Percentiles rank a stretch among this genome's conserved stretches.
These are phyloP conservation scores for Saccostrea cuccullata DNA, from an alignment of 1,140 invertebrate species.

Conservation along the genomic window DNA sequence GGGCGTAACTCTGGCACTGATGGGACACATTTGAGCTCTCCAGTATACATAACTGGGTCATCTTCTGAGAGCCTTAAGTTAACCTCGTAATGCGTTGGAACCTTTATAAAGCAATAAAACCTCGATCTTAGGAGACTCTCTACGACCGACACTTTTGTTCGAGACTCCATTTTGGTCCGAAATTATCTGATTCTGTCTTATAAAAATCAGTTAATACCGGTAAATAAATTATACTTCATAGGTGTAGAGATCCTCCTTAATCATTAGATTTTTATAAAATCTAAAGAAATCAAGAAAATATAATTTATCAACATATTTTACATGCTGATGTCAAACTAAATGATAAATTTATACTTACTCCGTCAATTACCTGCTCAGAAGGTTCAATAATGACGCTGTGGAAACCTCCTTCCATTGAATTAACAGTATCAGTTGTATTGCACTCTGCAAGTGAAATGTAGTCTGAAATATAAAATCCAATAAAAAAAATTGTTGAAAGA, in stretches of 20 bases:
- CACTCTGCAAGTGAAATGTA: background rate
- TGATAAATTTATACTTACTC: background rate
- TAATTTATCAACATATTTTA: too few relatives aligned
- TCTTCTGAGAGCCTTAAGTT: background rate
- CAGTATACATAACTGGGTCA: background rate
- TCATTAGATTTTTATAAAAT: too few relatives aligned
- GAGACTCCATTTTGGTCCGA: too few relatives aligned
- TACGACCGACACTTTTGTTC: too few relatives aligned
- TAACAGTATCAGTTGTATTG: background rate
- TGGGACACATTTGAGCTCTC: background rate
- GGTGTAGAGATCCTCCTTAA: too few relatives aligned
- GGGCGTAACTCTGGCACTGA: background rate
- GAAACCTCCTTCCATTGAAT: background rate
- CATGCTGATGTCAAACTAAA: background rate
- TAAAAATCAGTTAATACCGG: too few relatives aligned
- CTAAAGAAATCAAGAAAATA: too few relatives aligned
- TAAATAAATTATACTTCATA: too few relatives aligned
- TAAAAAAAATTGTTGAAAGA: background rate
- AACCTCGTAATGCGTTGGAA: background rate
- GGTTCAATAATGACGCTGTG: background rate
- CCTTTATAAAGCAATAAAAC: background rate
- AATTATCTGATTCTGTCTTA: too few relatives aligned
- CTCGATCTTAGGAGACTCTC: too few relatives aligned
- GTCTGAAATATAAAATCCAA: background rate
- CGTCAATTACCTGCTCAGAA: background rate